A percentile compares a stretch with the other conserved stretches of the same genome.
These are phyloP conservation scores for Coendou prehensilis DNA, from an alignment of 2,797 vertebrate genomes.

Conservation along the genomic window DNA sequence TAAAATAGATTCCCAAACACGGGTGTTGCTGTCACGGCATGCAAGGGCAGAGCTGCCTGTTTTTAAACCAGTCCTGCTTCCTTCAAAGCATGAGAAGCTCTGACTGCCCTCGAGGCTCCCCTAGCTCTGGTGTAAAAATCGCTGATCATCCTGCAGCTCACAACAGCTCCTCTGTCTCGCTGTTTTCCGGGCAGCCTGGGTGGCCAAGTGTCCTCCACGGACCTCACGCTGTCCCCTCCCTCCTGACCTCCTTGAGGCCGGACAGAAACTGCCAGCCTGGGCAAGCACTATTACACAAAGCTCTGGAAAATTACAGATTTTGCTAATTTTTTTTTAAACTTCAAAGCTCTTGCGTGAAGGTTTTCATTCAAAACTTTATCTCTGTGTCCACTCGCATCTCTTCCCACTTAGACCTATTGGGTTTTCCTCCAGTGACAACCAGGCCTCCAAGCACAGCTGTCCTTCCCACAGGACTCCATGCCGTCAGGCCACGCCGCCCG, in stretches of 20 bases:
- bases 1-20: background rate
- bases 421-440: constrained; percentile 45
- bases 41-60: constrained; percentile 2
- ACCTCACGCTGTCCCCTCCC: constrained; percentile 58
- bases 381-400: constrained; percentile 26
- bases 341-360: constrained; percentile 25
- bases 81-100: constrained; percentile 63
- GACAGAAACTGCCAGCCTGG: constrained; percentile 35
- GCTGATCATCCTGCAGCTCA: constrained; percentile 61
- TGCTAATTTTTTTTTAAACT: constrained; percentile 30
- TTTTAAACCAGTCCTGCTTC: constrained; percentile 53
- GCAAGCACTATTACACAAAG: constrained; percentile 63
- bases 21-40: background rate
- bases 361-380: constrained; percentile 60
- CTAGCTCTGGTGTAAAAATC: constrained; percentile 61
- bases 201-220: constrained; percentile 69
- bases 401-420: background rate
- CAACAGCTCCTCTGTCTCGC: constrained; percentile 71
- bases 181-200: background rate
- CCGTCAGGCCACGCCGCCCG: background rate
- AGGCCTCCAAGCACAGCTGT: constrained; percentile 18
- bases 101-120: background rate
- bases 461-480: background rate
- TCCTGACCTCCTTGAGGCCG: background rate
- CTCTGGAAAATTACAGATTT: constrained; percentile 67